Base-by-base conservation (phyloP, 2,113 vertebrate species). In the Pleuronectes platessa region DNA sequence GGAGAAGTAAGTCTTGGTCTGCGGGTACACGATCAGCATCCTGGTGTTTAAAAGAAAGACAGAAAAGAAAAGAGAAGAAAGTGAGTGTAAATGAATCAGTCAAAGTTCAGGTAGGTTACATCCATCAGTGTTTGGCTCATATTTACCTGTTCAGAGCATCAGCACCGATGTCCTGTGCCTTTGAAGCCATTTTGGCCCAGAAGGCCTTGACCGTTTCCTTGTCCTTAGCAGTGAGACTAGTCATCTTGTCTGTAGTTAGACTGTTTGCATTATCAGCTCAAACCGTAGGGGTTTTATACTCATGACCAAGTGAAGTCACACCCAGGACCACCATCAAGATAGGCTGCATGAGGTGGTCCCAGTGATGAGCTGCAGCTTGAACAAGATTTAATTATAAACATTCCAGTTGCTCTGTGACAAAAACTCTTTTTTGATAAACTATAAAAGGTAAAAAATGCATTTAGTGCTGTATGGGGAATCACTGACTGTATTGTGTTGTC, bases 1-100 rank as follows among this genome's bases (percentile, higher is more conserved):
- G 54, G 93, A 35, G 86, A 98, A 98, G 92, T 97, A 98, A 54
- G 95, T 96, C 92, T 97, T 97, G 90, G 96, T 97, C 81, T 91
- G 75, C 4, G 96, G 96, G 90, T 93, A 94, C 73, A 91, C 13
- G 0, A 0, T 0, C 71, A 97, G 91, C 90, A 94, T 88, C 93
- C 96, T 97, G 86, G 6, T n/a, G 0, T 0, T 12, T 21, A n/a
- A 53, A 9, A 20, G 10, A 67, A 72, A 67, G 5, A 53, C 4
- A 40, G 3, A 9, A 31, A 31, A 12, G 6, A 21, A 21, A 17
- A 55, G 9, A 21, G 21, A 17, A 55, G 54, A 58, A 37, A 37
- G 35, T 37, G 15, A 60, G 6, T 37, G 35, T 37, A 37, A 10
- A 42, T 31, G 20, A 11, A 26, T 20, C 0, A 15, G 4, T 21